Conservation (phyloP, 2,113 vertebrate species). For the Rhinoptilus africanus region DNA sequence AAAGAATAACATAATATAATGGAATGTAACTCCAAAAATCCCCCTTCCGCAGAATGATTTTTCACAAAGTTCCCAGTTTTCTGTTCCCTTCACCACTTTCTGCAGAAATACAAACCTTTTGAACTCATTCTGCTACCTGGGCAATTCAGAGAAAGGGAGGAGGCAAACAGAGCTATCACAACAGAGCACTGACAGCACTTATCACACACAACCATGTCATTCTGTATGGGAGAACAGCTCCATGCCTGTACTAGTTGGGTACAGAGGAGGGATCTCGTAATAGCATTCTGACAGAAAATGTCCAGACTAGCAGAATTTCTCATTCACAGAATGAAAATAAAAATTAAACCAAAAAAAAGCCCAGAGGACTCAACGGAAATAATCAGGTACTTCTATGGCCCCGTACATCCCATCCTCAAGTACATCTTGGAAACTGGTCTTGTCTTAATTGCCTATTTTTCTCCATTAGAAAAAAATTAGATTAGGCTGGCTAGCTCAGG, state of each 20-base stretch:
- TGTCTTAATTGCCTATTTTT: not conserved
- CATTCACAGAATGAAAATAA: not conserved
- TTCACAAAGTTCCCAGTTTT: not conserved
- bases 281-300: not conserved
- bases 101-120: not conserved
- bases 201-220: rapidly evolving
- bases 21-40: not conserved
- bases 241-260: not conserved
- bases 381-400: not conserved
- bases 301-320: not conserved
- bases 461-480: not conserved
- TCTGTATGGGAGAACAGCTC: not conserved
- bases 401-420: not conserved
- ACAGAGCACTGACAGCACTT: not conserved
- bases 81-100: not conserved
- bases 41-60: not conserved
- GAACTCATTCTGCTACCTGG: not conserved
- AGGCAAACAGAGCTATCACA: not conserved
- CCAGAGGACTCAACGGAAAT: not conserved
- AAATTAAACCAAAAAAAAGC: not conserved
- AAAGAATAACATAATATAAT: not conserved
- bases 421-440: not conserved
- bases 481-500: not conserved
- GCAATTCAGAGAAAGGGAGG: not conserved
- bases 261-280: not conserved